These are phyloP conservation scores for Dasysyrphus albostriatus DNA, from an alignment of 2,888 invertebrate genomes.

Conservation along the genomic window DNA sequence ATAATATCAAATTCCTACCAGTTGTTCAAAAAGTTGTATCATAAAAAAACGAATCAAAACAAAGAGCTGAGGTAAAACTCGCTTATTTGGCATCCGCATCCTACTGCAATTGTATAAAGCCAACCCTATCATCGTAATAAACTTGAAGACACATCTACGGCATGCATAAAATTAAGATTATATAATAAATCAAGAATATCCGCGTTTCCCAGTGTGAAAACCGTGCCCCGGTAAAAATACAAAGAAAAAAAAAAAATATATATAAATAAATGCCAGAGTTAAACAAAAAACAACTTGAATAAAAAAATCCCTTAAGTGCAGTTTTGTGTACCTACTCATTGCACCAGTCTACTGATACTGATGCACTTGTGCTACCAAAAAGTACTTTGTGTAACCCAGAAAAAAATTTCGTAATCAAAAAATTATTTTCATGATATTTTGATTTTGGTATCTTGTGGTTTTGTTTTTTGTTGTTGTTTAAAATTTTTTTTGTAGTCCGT, in stretches of 20 bases:
- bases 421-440: conserved; percentile 70
- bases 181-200: conserved; percentile 74
- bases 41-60: conserved; percentile 10
- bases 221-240: conserved; percentile 15
- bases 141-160: conserved; percentile 61
- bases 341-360: conserved; percentile 56
- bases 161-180: conserved; percentile 73
- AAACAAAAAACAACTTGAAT: conserved; percentile 10
- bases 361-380: conserved; percentile 68
- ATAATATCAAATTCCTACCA: neutral
- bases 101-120: conserved; percentile 4
- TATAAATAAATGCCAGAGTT: conserved; percentile 19
- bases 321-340: conserved; percentile 68
- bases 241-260: neutral
- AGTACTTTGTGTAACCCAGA: conserved; percentile 65
- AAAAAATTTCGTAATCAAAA: conserved; percentile 71
- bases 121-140: conserved; percentile 66
- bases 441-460: conserved; percentile 58
- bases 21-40: conserved; percentile 20
- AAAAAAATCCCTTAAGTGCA: conserved; percentile 70
- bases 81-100: conserved; percentile 30
- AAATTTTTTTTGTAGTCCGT: conserved; percentile 7
- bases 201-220: conserved; percentile 57
- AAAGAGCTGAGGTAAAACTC: conserved; percentile 47
- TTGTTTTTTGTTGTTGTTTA: conserved; percentile 27